phyloP scores from a whole-genome alignment of 2,113 vertebrate genomes.

The Chroicocephalus ridibundus region DNA sequence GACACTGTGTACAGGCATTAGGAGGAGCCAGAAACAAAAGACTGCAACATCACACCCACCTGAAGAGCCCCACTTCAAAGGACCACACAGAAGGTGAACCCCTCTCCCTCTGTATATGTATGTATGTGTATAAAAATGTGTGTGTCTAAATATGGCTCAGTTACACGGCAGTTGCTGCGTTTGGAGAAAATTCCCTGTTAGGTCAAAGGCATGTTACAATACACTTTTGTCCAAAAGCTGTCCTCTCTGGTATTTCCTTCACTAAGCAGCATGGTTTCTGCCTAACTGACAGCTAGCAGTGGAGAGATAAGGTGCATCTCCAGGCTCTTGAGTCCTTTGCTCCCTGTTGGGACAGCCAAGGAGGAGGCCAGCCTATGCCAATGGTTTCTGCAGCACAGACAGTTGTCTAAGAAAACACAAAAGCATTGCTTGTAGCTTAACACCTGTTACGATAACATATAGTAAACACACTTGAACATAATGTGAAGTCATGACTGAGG shows the following conservation, averaged over 20 bases:
- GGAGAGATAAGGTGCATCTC: not conserved
- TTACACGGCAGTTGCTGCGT: not conserved
- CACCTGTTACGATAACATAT: accelerated
- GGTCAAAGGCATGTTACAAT: not conserved
- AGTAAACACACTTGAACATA: not conserved
- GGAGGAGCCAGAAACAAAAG: not conserved
- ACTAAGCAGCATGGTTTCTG: not conserved
- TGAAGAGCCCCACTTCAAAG: not conserved
- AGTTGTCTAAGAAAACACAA: not conserved
- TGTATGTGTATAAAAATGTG: not conserved
- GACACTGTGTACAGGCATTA: not conserved
- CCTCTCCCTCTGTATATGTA: not conserved
- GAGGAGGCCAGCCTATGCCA: not conserved
- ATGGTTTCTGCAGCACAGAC: not conserved
- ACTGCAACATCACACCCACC: not conserved
- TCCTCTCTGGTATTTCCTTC: not conserved
- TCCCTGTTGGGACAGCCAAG: not conserved
- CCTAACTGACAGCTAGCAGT: not conserved
- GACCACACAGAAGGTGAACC: not conserved
- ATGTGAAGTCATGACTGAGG: not conserved
- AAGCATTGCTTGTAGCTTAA: not conserved
- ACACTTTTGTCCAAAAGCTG: not conserved
- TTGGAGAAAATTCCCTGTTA: not conserved
- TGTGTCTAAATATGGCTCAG: not conserved
- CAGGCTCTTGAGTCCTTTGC: not conserved